Base-by-base conservation (phyloP, 2,888 invertebrate species). In the Congeria kusceri region DNA sequence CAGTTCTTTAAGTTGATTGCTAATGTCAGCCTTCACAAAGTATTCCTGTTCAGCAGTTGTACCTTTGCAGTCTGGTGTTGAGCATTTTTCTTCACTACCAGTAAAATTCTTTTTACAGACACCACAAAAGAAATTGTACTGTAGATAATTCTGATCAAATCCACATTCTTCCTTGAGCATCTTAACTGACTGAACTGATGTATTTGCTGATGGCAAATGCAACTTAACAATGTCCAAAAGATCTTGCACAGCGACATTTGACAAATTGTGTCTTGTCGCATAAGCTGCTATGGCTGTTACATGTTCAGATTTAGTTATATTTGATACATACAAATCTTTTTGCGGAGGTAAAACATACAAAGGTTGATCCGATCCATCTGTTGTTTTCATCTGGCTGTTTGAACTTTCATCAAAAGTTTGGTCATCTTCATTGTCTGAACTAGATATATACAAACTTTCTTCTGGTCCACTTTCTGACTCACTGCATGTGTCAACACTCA, bases 341-440 rank as follows among this genome's bases (percentile, higher is more conserved):
- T 59, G 57, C 20, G 65, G 61, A n/a, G 76, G 69, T 27, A 76
- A 15, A 7, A 71, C 67, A 69, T 71, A 77, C 7, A 77, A n/a
- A 29, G 77, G 70, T 27, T 69, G 61, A 32, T 47, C 66, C 25
- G 13, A 20, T 53, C n/a, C 18, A 53, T 53, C n/a, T 53, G 20
- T 39, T 39, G 13, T 39, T 11, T 49, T 49, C 15, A 39, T 39
- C 39, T 39, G 39, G 9, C 13, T 11, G 15, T 39, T 15, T 13
- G 9, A 39, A 39, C 15, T 39, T 39, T 39, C 39, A 39, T 39
- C 39, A 39, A 13, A 11, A 39, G 13, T 39, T 39, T 39, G 13
- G 9, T 39, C 39, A 11, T 39, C 39, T 11, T 39, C 39, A 39
- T 39, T 39, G n/a, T n/a, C n/a, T 13, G 39, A 39, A 39, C 39